Percentiles rank a stretch among this genome's conserved stretches.
Evolutionary conservation across 2,113 vertebrate species (phyloP).

Genomic region (Bungarus multicinctus): DNA sequence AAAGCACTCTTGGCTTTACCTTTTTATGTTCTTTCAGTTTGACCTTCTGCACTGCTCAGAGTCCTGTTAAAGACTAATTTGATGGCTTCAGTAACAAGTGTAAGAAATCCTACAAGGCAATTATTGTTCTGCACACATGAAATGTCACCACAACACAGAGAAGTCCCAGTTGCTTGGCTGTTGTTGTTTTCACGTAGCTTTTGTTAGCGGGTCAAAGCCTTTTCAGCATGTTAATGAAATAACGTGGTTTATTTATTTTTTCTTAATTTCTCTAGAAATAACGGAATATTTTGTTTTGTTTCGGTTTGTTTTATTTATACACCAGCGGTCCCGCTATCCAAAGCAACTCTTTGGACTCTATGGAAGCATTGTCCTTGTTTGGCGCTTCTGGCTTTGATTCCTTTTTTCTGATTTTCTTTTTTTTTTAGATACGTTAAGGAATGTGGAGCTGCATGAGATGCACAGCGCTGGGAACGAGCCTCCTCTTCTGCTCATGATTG

Average conservation of each 20-base stretch:
- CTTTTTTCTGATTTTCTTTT: not conserved
- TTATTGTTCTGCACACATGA: not conserved
- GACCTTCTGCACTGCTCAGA: too few species aligned
- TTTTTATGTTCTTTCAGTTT: too few species aligned
- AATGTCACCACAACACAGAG: not conserved
- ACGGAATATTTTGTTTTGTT: not conserved
- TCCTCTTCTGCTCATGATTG: constrained; percentile 89
- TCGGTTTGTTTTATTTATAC: not conserved
- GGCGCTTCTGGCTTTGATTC: constrained; percentile 20
- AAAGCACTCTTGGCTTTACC: too few species aligned
- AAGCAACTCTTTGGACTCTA: not conserved
- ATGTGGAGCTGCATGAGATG: constrained; percentile 90
- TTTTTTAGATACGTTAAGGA: constrained; percentile 82
- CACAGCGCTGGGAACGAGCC: constrained; percentile 87
- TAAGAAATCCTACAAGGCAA: not conserved
- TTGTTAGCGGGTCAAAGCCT: not conserved
- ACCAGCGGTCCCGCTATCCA: not conserved
- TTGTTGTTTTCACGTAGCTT: not conserved
- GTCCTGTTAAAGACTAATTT: too few species aligned
- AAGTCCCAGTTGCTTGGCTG: not conserved
- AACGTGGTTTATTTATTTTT: not conserved
- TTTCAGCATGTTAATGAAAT: not conserved
- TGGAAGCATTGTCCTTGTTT: not conserved
- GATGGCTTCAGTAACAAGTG: not conserved
- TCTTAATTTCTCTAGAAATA: not conserved